phyloP scores from a whole-genome alignment of 1,140 invertebrate genomes.

The Ladona fulva region DNA sequence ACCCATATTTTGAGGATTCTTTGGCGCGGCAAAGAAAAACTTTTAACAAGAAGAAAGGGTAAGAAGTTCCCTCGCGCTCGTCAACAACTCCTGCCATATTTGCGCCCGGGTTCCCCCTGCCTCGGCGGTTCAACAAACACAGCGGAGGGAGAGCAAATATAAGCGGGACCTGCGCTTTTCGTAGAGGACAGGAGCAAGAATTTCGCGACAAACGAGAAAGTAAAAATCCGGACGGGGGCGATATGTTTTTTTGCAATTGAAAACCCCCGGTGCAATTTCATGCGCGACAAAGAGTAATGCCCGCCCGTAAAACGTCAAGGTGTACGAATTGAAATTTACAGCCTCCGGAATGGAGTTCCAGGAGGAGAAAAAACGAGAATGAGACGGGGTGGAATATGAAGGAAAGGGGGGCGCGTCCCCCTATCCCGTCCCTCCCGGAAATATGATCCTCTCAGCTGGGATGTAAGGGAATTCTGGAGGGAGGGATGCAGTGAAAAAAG shows the following conservation, averaged over 20 bases:
- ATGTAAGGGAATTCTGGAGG: background rate
- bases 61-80: background rate
- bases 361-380: background rate
- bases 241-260: background rate
- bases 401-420: background rate
- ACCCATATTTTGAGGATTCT: too few species aligned
- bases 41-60: too few species aligned
- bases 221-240: background rate
- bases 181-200: background rate
- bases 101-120: background rate
- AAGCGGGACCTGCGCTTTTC: too few species aligned
- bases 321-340: constrained; percentile 3
- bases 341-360: background rate
- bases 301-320: background rate
- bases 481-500: background rate
- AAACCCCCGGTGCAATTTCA: background rate
- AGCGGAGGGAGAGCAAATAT: background rate
- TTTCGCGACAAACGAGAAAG: background rate
- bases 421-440: background rate
- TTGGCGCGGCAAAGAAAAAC: too few species aligned
- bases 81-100: background rate
- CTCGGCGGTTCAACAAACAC: background rate
- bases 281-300: background rate
- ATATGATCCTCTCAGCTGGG: background rate
- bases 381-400: background rate